phyloP scores from a whole-genome alignment of 1,140 invertebrate genomes.

The Drosophila kikkawai region DNA sequence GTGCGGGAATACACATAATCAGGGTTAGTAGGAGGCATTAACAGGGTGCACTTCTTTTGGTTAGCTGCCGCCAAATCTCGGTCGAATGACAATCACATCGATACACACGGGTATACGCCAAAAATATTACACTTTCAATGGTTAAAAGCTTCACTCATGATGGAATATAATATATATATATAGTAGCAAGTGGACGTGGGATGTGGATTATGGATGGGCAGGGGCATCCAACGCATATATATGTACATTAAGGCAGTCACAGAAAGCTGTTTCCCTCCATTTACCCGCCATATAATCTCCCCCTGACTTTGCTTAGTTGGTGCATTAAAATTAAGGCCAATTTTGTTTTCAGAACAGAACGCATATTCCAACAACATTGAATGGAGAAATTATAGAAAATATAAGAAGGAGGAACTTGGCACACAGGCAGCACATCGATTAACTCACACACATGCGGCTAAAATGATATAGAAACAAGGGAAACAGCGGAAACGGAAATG shows the following conservation, averaged over 20 bases:
- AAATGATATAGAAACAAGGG: conserved; percentile 47
- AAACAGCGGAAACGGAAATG: conserved; percentile 20
- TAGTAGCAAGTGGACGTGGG: conserved; percentile 40
- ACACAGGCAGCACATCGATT: conserved; percentile 38
- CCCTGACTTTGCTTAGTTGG: conserved; percentile 19
- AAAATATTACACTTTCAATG: conserved; percentile 59
- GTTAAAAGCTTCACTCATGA: conserved; percentile 57
- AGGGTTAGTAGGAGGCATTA: conserved; percentile 7
- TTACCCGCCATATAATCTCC: neutral
- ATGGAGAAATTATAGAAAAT: conserved; percentile 37
- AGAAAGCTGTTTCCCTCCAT: conserved; percentile 10
- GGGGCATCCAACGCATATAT: conserved; percentile 24
- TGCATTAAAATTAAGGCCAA: conserved; percentile 48
- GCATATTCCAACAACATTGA: conserved; percentile 43
- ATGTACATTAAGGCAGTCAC: conserved; percentile 41
- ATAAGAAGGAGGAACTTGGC: conserved; percentile 25
- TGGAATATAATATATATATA: conserved; percentile 31
- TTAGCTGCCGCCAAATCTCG: conserved; percentile 37
- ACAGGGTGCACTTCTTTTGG: neutral
- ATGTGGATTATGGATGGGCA: conserved; percentile 21
- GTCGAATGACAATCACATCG: conserved; percentile 70
- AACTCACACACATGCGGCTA: conserved; percentile 65
- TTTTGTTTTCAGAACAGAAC: conserved; percentile 25
- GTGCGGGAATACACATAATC: conserved; percentile 1
- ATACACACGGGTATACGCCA: conserved; percentile 72